Evolutionary conservation across 2,797 vertebrate genomes (phyloP).

Genomic region (Parauchenoglanis ngamensis): DNA sequence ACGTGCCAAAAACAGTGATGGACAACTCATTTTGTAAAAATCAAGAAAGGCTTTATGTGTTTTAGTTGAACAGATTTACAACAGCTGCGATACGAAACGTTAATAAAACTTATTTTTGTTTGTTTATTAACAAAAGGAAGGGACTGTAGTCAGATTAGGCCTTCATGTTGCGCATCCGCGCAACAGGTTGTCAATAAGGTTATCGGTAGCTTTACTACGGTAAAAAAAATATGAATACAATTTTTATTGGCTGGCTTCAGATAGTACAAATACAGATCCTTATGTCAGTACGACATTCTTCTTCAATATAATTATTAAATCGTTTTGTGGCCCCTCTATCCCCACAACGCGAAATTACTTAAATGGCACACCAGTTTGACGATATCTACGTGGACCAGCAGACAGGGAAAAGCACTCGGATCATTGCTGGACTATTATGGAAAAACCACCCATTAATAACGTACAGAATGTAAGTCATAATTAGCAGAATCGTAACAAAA

Average conservation of each 20-base stretch:
- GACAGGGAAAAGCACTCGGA: constrained; percentile 43
- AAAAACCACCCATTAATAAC: neutral
- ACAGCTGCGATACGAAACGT: neutral
- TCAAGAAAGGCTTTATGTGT: neutral
- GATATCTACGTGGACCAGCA: constrained; percentile 60
- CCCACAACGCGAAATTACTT: constrained; percentile 65
- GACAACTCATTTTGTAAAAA: neutral
- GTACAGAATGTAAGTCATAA: neutral
- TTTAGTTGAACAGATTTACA: constrained; percentile 3
- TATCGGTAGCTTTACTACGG: neutral
- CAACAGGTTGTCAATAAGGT: constrained; percentile 18
- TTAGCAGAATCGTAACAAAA: neutral
- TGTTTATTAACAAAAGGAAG: neutral
- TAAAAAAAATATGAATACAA: neutral
- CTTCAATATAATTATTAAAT: constrained; percentile 76
- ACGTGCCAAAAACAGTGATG: neutral
- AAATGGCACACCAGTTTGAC: constrained; percentile 81
- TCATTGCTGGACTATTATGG: constrained; percentile 11
- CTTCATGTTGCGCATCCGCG: neutral
- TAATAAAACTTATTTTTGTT: neutral
- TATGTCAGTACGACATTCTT: constrained; percentile 56
- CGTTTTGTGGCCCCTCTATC: constrained; percentile 82
- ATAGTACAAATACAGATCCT: constrained; percentile 10
- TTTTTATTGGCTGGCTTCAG: neutral
- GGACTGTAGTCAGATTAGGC: neutral